These are phyloP conservation scores for Lottia scabra DNA, from an alignment of 2,888 invertebrate genomes.

Conservation along the genomic window DNA sequence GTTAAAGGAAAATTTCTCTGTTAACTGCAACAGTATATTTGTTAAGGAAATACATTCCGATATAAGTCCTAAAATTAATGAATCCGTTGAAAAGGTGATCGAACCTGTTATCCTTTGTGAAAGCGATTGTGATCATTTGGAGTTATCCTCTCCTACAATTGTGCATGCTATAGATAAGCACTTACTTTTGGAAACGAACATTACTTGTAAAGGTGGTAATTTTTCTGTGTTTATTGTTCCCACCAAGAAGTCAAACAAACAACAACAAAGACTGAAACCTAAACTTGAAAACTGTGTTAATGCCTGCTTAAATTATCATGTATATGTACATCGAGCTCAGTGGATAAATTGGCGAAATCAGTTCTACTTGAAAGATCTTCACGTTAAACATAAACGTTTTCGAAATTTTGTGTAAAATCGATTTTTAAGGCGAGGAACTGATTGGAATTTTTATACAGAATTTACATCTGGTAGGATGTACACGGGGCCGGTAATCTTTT, in stretches of 20 bases:
- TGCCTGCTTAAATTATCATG: slow-evolving; percentile 9
- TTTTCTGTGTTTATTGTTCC: background rate
- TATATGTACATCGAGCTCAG: slow-evolving; percentile 8
- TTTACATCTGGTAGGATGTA: background rate
- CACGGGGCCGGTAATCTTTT: background rate
- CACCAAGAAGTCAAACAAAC: background rate
- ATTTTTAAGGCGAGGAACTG: no score
- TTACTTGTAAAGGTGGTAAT: background rate
- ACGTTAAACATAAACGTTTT: slow-evolving; percentile 10
- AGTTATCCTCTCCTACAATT: background rate
- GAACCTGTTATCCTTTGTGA: background rate
- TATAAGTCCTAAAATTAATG: background rate
- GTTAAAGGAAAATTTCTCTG: no score
- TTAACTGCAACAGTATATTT: background rate
- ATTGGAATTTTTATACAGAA: no score
- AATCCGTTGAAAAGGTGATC: background rate
- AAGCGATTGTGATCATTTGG: background rate
- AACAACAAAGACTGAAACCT: background rate
- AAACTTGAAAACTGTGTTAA: background rate
- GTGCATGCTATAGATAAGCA: background rate
- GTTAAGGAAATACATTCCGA: background rate
- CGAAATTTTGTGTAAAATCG: slow-evolving; percentile 5
- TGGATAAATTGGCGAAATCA: background rate
- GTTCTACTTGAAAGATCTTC: background rate
- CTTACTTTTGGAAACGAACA: background rate